Base-by-base conservation (phyloP, 2,888 invertebrate species). In the Anorthoa munda region DNA sequence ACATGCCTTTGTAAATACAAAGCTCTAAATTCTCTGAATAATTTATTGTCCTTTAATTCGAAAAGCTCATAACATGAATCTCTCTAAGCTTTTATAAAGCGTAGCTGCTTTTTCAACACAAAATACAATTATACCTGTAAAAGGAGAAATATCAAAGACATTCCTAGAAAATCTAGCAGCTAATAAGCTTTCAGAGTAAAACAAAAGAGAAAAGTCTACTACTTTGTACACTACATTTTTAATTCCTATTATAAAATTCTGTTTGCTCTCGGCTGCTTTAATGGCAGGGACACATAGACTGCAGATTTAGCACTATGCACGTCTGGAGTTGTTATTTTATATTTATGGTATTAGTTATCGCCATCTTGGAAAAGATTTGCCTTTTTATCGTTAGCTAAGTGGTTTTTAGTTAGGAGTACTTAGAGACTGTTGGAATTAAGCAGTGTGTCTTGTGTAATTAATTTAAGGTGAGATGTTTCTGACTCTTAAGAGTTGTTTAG, bases 211-310 rank as follows among this genome's bases (percentile, higher is more conserved):
- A 78, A 78, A 83, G 76, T 75, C 78, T 71, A 74, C 75, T 82
- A 78, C 82, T 84, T 79, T 67, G 80, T 87, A 48, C 79, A 71
- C 74, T 85, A 84, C 83, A 86, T 88, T 88, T 87, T 86, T 85
- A 86, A 88, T 85, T 83, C 81, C 84, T 81, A 75, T 83, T 90
- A 81, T 87, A 90, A 87, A 84, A 89, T 90, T 90, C 86, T 88
- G 85, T 89, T 88, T 87, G 77, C 71, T 80, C 75, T 68, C 72
- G 82, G 81, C 78, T 75, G 75, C 77, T 80, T 82, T 84, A 86
- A 87, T 83, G 85, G 82, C 75, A 73, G 55, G 72, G 78, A 80
- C 79, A 81, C 67, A 75, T 63, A 74, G 74, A 77, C 77, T 80
- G 82, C 76, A 75, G 63, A 71, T 69, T 81, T 66, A 69, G 71